phyloP scores from a whole-genome alignment of 1,140 invertebrate genomes.

The Globodera ellingtonae region DNA sequence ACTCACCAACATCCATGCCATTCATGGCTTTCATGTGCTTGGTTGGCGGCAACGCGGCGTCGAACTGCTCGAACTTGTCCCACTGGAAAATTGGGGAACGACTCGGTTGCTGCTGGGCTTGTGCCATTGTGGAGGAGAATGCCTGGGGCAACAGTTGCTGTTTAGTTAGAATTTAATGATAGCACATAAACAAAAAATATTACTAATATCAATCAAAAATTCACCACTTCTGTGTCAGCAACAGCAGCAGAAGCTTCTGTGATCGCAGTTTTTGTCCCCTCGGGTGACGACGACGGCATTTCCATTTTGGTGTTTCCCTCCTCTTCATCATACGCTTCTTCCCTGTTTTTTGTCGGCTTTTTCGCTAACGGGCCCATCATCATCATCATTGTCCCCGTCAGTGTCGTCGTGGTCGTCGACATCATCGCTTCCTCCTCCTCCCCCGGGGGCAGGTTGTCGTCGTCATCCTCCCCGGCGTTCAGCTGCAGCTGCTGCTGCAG shows the following conservation, averaged over 20 bases:
- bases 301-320: neutral
- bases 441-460: neutral
- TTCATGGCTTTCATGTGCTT: neutral
- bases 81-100: neutral
- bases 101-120: neutral
- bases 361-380: neutral
- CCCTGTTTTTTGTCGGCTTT: neutral
- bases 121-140: neutral
- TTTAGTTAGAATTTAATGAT: too few relatives aligned
- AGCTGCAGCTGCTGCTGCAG: neutral
- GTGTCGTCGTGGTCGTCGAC: neutral
- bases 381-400: neutral
- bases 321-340: neutral
- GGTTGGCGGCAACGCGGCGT: neutral
- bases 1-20: neutral
- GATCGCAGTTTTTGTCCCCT: neutral
- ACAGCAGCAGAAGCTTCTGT: too few relatives aligned
- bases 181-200: too few relatives aligned
- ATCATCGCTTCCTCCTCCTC: neutral
- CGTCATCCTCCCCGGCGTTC: neutral
- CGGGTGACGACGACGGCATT: neutral
- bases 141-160: too few relatives aligned
- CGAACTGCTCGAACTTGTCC: conserved; percentile 11
- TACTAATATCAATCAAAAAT: too few relatives aligned
- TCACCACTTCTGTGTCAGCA: too few relatives aligned